Conservation (phyloP, 2,797 vertebrate genomes). For the Megaceryle alcyon region DNA sequence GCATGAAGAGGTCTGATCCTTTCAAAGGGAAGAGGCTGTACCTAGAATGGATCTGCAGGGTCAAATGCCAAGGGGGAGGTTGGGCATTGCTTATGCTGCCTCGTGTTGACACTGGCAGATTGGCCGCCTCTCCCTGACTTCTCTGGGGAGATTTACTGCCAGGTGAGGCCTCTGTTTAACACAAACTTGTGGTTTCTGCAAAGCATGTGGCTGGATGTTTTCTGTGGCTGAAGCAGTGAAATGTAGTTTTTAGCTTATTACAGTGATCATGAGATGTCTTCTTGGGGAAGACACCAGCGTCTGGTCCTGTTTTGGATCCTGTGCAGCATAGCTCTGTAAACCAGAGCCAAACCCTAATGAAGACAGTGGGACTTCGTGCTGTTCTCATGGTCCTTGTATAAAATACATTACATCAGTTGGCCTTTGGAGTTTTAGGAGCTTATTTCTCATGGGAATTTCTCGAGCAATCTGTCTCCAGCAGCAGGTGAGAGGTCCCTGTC, state of each 20-base stretch:
- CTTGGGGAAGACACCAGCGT: not conserved
- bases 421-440: not conserved
- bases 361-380: not conserved
- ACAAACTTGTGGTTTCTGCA: not conserved
- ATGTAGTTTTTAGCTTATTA: not conserved
- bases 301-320: not conserved
- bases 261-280: not conserved
- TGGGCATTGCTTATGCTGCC: not conserved
- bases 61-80: not conserved
- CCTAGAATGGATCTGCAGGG: not conserved
- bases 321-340: not conserved
- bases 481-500: not conserved
- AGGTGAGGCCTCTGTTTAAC: not conserved
- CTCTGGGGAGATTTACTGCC: not conserved
- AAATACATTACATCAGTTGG: fast-evolving
- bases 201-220: not conserved
- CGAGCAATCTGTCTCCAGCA: not conserved
- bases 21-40: not conserved
- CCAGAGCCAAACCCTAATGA: not conserved
- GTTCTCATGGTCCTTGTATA: fast-evolving
- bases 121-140: not conserved
- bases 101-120: not conserved
- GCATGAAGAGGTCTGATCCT: not conserved
- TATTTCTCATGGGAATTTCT: not conserved
- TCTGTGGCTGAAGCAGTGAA: not conserved